These are phyloP conservation scores for Deilephila porcellus DNA, from an alignment of 2,888 invertebrate genomes.

Conservation along the genomic window DNA sequence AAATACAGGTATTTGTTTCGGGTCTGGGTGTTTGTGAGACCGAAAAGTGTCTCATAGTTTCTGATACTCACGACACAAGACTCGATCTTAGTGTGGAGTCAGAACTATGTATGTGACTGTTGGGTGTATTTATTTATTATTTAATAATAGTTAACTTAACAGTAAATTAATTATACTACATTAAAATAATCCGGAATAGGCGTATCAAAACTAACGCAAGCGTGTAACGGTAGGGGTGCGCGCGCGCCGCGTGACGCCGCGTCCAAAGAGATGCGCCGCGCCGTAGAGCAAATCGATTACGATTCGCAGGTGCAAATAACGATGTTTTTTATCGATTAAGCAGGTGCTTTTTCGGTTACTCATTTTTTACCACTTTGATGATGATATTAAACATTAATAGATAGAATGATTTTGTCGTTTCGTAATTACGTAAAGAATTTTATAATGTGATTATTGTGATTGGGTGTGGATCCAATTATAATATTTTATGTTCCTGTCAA, in stretches of 20 bases:
- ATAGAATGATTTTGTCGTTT: constrained; percentile 27
- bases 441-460: constrained; percentile 22
- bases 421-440: constrained; percentile 22
- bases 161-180: neutral
- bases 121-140: neutral
- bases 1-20: too few species aligned
- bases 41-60: too few species aligned
- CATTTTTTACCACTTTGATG: constrained; percentile 51
- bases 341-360: constrained; percentile 55
- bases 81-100: too few species aligned
- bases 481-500: constrained; percentile 20
- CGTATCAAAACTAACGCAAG: constrained; percentile 41
- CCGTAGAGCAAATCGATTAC: constrained; percentile 68
- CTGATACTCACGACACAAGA: too few species aligned
- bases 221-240: constrained; percentile 65
- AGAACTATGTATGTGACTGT: too few species aligned
- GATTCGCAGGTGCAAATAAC: constrained; percentile 80
- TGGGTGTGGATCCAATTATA: neutral
- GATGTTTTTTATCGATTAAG: constrained; percentile 55
- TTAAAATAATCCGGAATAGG: constrained; percentile 17
- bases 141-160: neutral
- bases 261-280: constrained; percentile 56
- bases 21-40: too few species aligned
- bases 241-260: constrained; percentile 65
- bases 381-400: constrained; percentile 62